Evolutionary conservation across 1,140 invertebrate species (phyloP).

Genomic region (Condylostylus longicornis): DNA sequence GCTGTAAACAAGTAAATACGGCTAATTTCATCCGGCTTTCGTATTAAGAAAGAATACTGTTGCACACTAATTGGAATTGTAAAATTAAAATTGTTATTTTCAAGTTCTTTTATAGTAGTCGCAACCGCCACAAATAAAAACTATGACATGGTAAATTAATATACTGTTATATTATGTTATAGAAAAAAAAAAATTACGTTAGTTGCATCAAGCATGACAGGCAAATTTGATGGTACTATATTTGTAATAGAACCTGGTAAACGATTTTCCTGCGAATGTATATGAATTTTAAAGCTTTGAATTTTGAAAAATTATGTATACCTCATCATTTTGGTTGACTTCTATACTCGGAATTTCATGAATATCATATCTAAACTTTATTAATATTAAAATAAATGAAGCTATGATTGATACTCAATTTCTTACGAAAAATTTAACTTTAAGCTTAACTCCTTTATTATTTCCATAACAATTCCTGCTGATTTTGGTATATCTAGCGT

Average conservation of each 20-base stretch:
- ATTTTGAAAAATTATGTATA: too few relatives aligned
- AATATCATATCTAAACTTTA: too few relatives aligned
- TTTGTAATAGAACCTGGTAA: neutral
- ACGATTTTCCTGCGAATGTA: neutral
- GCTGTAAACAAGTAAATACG: constrained; percentile 68
- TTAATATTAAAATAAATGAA: too few relatives aligned
- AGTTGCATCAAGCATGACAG: too few relatives aligned
- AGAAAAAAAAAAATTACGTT: too few relatives aligned
- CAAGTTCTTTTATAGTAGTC: constrained; percentile 48
- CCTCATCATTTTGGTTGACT: too few relatives aligned
- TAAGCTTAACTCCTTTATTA: constrained; percentile 56
- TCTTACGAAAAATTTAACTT: constrained; percentile 69
- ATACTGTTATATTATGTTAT: too few relatives aligned
- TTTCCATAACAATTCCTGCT: constrained; percentile 61
- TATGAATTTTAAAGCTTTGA: neutral
- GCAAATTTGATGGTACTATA: neutral
- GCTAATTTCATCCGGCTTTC: constrained; percentile 57
- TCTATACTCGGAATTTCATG: too few relatives aligned
- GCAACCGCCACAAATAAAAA: constrained; percentile 57
- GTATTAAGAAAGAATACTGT: constrained; percentile 59
- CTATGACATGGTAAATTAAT: too few relatives aligned
- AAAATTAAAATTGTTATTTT: constrained; percentile 55
- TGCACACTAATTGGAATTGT: constrained; percentile 62
- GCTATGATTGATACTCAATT: neutral
- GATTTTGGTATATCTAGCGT: constrained; percentile 39